Evolutionary conservation across 2,888 invertebrate genomes (phyloP), one percentile per base, ranked within the genome.

Genomic region (Agrotis exclamationis): DNA sequence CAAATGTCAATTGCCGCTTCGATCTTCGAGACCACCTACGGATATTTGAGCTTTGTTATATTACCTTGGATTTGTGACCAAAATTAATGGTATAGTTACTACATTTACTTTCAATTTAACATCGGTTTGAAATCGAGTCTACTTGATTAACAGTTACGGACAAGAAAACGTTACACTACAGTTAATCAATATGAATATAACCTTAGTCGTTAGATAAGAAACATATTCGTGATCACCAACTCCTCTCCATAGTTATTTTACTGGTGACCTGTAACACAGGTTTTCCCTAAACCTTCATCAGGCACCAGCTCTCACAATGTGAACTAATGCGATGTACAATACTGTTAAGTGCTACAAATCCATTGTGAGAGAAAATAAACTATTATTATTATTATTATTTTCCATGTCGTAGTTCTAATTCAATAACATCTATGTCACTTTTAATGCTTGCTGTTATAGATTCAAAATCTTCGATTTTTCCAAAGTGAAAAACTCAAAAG

Each of bases 1-100:
- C 89, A 88, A 89, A 88, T 87, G 85, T 85, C 87, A 85, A 85
- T 87, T 82, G 83, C 75, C 75, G 76, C 81, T 83, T 77, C 74
- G 74, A 84, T 70, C 73, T 77, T 79, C 22, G 63, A 66, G 89
- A 85, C 89, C 90, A 88, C 89, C 89, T 85, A 90, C 85, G 78
- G 76, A 71, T 84, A 64, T 67, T 48, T 51, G 70, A 67, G 44
- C 28, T 33, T 33, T 65, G 63, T 65, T 59, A 66, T 45, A 70
- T 80, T 57, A 66, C 45, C 60, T 70, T 44, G 51, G 44, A 72
- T 53, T 78, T 67, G 54, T 47, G 53, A 58, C 45, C 53, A 75
- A 78, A 78, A 75, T 70, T 53, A 70, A 74, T 72, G 45, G 45
- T 24, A 16, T 45, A 24, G 18, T 1, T 24, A 57, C 9, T 48